Evolutionary conservation across 1,140 invertebrate species (phyloP), one percentile per base, ranked within the genome.

Genomic region (Octopus bimaculoides): DNA sequence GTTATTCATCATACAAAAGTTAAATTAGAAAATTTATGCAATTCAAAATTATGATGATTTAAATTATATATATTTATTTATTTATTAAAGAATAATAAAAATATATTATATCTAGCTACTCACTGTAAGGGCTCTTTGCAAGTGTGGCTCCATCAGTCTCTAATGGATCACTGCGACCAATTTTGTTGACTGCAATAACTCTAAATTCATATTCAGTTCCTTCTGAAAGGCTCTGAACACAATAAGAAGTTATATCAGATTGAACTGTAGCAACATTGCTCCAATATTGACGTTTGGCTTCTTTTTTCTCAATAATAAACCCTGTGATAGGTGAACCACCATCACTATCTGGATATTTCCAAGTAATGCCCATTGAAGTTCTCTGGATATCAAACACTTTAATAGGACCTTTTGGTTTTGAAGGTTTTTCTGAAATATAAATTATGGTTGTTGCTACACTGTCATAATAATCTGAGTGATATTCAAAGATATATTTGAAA

Each of bases 171-270:
- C 89, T 86, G 6, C 81, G 80, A 54, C 89, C 98, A 77, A 97
- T 97, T 5, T 97, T 96, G 90, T 99, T 99, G 78, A 88, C 86
- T 54, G 98, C 98, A 55, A 91, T 89, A 1, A 99, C 95, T 78
- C 98, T 93, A 92, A 99, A 99, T 90, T 98, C 97, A 88, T 99
- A 99, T 93, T 53, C 96, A 95, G 84, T 95, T 92, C n/a, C 94
- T 90, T 84, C 99, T 89, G 92, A 53, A 14, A 75, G 74, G 26
- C 52, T 75, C 52, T 75, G 26, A 52, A 53, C 74, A 75, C 74
- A 75, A 14, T 41, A 75, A 52, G 26, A 52, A 4, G 74, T 75
- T 52, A 53, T 52, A 14, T 14, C 17, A 41, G 74, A 14, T 17
- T 53, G 17, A 52, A 75, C 74, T 75, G 26, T 61, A 53, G 54